Conservation (phyloP, 64 coral and sea anemone genomes). For the Porites lutea region DNA sequence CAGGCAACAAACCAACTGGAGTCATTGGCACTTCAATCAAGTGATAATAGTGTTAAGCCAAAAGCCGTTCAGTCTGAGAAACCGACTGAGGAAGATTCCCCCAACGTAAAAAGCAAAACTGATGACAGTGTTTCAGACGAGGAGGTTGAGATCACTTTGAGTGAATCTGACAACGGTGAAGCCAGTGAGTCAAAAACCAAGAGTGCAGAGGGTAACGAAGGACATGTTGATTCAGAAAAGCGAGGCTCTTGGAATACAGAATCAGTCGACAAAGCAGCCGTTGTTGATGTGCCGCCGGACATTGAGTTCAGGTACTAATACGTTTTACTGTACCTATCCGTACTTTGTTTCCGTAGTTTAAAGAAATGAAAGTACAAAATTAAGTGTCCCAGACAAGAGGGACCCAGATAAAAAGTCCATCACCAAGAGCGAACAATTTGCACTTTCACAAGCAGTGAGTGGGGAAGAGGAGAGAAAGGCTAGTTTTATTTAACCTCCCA, state of each 20-base stretch:
- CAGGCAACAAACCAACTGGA: background rate
- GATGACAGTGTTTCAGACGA: background rate
- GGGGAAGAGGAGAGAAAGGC: too few relatives aligned
- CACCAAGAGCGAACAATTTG: too few relatives aligned
- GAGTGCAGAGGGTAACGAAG: background rate
- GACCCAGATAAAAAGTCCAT: too few relatives aligned
- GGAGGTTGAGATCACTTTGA: conserved; percentile 4
- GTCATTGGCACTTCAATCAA: background rate
- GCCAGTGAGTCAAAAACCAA: background rate
- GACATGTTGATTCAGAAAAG: background rate
- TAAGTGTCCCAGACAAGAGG: too few relatives aligned
- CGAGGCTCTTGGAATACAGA: background rate
- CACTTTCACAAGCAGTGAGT: too few relatives aligned
- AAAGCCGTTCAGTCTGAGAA: background rate
- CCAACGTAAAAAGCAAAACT: background rate
- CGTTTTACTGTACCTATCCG: too few relatives aligned
- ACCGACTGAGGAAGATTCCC: background rate
- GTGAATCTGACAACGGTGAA: background rate
- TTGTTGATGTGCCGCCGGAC: background rate
- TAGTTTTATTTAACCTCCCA: too few relatives aligned
- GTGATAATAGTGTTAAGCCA: background rate
- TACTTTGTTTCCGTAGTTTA: too few relatives aligned
- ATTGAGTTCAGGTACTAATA: background rate
- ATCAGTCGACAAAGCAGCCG: background rate
- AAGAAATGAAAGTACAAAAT: too few relatives aligned